These are phyloP conservation scores for Solen grandis DNA, from an alignment of 1,140 invertebrate genomes.

Conservation along the genomic window DNA sequence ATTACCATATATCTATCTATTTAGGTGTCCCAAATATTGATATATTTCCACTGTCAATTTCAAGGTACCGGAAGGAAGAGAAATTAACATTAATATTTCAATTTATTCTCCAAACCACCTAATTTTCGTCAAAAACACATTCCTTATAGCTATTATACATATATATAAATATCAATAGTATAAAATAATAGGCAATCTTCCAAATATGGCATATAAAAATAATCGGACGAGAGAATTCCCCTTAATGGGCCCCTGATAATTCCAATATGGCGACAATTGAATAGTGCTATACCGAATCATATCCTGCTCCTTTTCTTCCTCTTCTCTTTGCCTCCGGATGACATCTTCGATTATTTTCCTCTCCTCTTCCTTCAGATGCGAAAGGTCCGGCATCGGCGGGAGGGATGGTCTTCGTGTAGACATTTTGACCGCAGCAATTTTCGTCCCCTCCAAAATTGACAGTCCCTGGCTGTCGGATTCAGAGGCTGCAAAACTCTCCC, in stretches of 20 bases:
- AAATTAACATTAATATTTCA: too few species aligned
- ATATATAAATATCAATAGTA: constrained; percentile 4
- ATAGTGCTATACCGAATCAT: constrained; percentile 72
- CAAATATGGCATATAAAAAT: too few species aligned
- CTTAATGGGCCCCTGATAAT: constrained; percentile 3
- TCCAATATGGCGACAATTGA: constrained; percentile 51
- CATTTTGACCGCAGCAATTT: constrained; percentile 48
- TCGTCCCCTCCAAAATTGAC: too few species aligned
- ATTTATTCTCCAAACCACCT: neutral
- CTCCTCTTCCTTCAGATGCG: constrained; percentile 98
- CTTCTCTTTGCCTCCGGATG: constrained; percentile 96
- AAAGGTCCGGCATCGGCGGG: constrained; percentile 93
- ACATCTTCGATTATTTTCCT: constrained; percentile 98
- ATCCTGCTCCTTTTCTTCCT: constrained; percentile 93
- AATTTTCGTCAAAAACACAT: neutral
- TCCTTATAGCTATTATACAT: constrained; percentile 4
- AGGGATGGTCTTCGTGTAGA: constrained; percentile 74
- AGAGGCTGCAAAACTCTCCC: constrained; percentile 3
- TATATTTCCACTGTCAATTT: too few species aligned
- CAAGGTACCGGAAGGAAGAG: too few species aligned
- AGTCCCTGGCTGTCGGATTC: constrained; percentile 25
- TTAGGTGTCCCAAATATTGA: too few species aligned
- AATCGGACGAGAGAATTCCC: too few species aligned
- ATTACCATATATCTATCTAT: too few species aligned
- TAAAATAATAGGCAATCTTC: neutral